Base-by-base conservation (phyloP, 2,797 vertebrate genomes). In the Pristis pectinata region DNA sequence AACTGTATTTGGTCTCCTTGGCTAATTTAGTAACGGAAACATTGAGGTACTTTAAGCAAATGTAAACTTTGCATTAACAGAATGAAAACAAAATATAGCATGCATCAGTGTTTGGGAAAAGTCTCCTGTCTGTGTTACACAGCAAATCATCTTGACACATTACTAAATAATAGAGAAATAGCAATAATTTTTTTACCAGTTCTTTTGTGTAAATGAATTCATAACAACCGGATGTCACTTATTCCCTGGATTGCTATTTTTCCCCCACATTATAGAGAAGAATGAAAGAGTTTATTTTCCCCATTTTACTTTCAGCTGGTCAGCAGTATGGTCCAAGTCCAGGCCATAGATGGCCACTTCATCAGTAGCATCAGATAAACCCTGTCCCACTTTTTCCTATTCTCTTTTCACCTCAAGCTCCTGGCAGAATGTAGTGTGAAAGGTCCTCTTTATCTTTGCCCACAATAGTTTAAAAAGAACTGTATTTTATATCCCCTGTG, bases 1-100 rank as follows among this genome's bases (percentile, higher is more conserved):
- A 76, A 76, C 44, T 74, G 92, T 9, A 5, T 93, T 93, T 94
- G 2, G 27, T 94, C 27, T 94, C 67, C 92, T 53, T 94, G 92
- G 44, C 44, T 53, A 94, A 94, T 94, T 76, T 94, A 94, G 70
- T 76, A 56, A 22, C 56, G 30, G 70, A 49, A 94, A 56, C 67
- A 74, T 76, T 49, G 41, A 94, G 44, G 27, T 94, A 53, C 30
- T 93, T 94, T 72, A 76, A 94, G 15, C 13, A 34, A 94, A 34
- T 76, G 30, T 74, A 24, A 3, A 74, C 5, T 74, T 7, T 74
- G 70, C 4, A 74, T 7, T 74, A 30, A 74, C 27, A 74, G 27
- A 74, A 24, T 74, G 22, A 74, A 74, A 74, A 74, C 74, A 74
- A 74, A 94, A 53, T 56, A 44, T 70, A 72, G 41, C n/a, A 93